phyloP scores from a whole-genome alignment of 2,797 vertebrate species.

The Hoplostethus atlanticus region DNA sequence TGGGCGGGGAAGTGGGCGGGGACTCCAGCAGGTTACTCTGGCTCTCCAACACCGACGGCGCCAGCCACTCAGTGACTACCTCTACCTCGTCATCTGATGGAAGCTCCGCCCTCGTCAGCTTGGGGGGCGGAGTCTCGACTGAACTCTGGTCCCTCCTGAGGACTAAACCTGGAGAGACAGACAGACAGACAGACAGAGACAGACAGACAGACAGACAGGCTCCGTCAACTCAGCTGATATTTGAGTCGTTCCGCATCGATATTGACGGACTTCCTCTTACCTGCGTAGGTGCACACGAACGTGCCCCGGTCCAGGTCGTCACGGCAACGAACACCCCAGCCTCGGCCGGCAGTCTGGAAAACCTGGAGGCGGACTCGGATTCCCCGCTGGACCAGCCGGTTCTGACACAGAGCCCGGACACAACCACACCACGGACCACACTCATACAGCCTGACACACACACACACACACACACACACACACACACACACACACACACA shows the following conservation, averaged over 20 bases:
- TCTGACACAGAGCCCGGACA: constrained; percentile 88
- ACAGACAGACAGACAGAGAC: background rate
- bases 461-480: background rate
- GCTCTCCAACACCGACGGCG: constrained; percentile 55
- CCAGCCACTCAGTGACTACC: constrained; percentile 85
- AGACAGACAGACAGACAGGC: too few species aligned
- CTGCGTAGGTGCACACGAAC: constrained; percentile 93
- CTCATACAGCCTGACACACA: constrained; percentile 88
- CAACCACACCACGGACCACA: constrained; percentile 93
- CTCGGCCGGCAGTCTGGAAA: constrained; percentile 87
- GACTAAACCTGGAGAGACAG: constrained; percentile 71
- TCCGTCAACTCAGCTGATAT: too few species aligned
- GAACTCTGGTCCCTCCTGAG: constrained; percentile 54
- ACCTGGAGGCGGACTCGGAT: constrained; percentile 92
- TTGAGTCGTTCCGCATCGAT: too few species aligned
- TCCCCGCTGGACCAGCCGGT: constrained; percentile 93
- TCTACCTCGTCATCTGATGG: constrained; percentile 85
- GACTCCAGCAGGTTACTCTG: constrained; percentile 42
- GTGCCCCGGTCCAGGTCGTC: constrained; percentile 94
- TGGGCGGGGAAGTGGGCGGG: background rate
- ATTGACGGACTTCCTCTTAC: constrained; percentile 57
- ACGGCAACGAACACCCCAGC: constrained; percentile 94
- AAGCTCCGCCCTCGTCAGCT: constrained; percentile 61
- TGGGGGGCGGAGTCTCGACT: constrained; percentile 35
- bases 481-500: too few species aligned